phyloP scores from a whole-genome alignment of 2,113 vertebrate genomes.

The Sebastes schlegelii region DNA sequence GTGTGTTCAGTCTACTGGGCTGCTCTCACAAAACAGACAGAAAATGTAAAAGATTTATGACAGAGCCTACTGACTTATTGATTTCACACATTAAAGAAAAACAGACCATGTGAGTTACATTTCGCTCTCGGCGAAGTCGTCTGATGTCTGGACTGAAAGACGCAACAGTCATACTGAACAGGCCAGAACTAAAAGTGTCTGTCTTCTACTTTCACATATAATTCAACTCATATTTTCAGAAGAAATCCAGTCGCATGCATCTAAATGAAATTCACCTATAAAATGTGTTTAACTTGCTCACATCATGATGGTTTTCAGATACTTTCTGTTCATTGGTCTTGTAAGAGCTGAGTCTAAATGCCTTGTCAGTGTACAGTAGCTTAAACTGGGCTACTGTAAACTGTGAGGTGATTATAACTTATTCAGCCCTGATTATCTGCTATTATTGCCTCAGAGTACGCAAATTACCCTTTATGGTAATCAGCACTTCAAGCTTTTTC shows the following conservation, averaged over 20 bases:
- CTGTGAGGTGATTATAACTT: conserved; percentile 1
- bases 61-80: background rate
- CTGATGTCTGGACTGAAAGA: background rate
- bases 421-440: conserved; percentile 8
- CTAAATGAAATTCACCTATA: background rate
- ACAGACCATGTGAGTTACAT: background rate
- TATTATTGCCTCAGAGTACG: conserved; percentile 1
- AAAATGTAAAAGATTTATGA: background rate
- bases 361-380: background rate
- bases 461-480: background rate
- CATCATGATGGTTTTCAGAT: too few species aligned
- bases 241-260: background rate
- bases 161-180: background rate
- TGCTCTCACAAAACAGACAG: background rate
- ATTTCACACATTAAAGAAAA: background rate
- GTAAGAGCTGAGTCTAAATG: background rate
- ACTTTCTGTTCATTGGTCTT: background rate
- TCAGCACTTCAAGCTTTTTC: background rate
- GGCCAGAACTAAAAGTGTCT: background rate
- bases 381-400: background rate
- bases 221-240: background rate
- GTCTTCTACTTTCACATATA: background rate
- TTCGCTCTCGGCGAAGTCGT: background rate
- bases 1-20: background rate
- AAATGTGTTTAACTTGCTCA: background rate